Percentiles rank a stretch among this genome's conserved stretches.
Evolutionary conservation across 64 coral and sea anemone genomes (phyloP).

Genomic region (Stylophora pistillata): DNA sequence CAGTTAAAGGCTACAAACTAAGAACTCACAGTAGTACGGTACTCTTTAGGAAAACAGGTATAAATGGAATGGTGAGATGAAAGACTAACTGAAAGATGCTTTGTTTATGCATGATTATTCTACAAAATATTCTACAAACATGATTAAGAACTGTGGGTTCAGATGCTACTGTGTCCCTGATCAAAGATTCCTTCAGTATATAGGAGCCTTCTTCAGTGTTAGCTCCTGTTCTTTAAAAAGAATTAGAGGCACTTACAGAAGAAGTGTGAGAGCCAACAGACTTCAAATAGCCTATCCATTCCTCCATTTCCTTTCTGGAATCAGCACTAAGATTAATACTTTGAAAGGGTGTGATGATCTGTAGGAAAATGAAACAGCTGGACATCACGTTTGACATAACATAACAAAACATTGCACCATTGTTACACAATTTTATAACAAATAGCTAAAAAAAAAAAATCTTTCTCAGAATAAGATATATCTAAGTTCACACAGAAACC

Average conservation of each 20-base stretch:
- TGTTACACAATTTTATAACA: background rate
- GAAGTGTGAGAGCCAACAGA: slow-evolving; percentile 58
- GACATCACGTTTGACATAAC: background rate
- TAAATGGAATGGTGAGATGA: too few species aligned
- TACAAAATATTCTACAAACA: too few species aligned
- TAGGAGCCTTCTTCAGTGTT: background rate
- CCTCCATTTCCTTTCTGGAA: slow-evolving; percentile 95
- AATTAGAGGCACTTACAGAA: slow-evolving; percentile 63
- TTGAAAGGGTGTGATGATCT: slow-evolving; percentile 94
- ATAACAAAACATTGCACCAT: background rate
- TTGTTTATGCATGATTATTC: too few species aligned
- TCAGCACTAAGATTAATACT: slow-evolving; percentile 88
- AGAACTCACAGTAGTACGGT: background rate
- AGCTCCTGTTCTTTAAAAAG: background rate
- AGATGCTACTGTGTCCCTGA: too few species aligned
- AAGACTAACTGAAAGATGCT: too few species aligned
- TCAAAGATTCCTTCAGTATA: background rate
- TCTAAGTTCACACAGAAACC: too few species aligned
- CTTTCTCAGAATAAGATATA: too few species aligned
- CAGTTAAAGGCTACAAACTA: background rate
- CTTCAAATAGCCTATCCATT: slow-evolving; percentile 90
- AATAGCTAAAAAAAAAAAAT: too few species aligned
- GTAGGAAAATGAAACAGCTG: background rate
- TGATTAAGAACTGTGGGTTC: too few species aligned
- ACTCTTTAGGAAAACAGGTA: too few species aligned